Evolutionary conservation across 1,140 invertebrate species (phyloP), one percentile per base, ranked within the genome.

Genomic region (Microplitis demolitor): DNA sequence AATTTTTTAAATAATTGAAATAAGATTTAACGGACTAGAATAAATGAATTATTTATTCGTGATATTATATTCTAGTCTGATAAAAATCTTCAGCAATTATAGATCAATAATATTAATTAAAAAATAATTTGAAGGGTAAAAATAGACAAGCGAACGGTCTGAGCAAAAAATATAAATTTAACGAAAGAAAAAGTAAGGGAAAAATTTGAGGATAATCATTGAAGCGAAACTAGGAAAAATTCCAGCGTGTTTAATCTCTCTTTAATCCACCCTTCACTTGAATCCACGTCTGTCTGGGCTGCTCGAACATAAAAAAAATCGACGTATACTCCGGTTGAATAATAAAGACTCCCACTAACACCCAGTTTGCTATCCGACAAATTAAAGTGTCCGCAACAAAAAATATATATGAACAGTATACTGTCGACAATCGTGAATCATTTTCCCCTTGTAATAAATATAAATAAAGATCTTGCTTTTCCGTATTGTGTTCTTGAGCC

Each of bases 261-360:
- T 77, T 79, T 76, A 76, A 77, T 77, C 76, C 69, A 54, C 63
- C 78, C 76, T 75, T 71, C 76, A 74, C 67, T 66, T 3, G 5
- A 64, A 11, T 50, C 9, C 62, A 35, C 45, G 62, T 64, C 62
- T 64, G 62, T 63, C 61, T 76, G 56, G 50, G 11, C 11, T 51
- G 54, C 67, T 58, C 54, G 9, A 51, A 14, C 6, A 56, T 71
- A 68, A 50, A 31, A 51, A 11, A 66, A 50, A 60, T 71, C 13
- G 53, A 11, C 45, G 51, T 58, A 56, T 13, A 16, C 58, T 39
- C 13, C 9, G 69, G 74, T 78, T 77, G 74, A 79, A 80, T 78
- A 73, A 74, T 70, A 73, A 53, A 33, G 64, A 61, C 71, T 56
- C 35, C 31, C 50, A 16, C 13, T 11, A 51, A 14, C 37, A 66